Conservation (phyloP, 2,113 vertebrate species). For the Engraulis encrasicolus region DNA sequence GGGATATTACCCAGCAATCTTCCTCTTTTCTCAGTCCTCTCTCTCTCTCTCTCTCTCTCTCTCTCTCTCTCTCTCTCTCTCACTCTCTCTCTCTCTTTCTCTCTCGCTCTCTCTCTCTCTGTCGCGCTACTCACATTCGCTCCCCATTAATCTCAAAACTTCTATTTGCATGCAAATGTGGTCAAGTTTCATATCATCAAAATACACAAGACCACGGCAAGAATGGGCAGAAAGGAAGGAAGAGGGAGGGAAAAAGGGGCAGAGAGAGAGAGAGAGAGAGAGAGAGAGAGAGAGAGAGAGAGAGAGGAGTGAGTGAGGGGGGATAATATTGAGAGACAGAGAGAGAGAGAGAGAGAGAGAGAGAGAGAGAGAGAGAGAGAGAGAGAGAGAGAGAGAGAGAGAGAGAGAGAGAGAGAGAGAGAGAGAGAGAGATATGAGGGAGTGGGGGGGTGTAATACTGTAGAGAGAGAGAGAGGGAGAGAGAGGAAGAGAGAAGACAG, state of each 20-base stretch:
- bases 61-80: no score
- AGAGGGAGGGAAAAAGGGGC: no score
- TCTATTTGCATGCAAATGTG: constrained; percentile 99
- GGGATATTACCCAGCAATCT: constrained; percentile 93
- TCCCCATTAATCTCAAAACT: constrained; percentile 98
- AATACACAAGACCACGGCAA: constrained; percentile 89
- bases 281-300: constrained; percentile 45
- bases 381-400: constrained; percentile 38
- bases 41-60: no score
- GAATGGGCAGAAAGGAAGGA: constrained; percentile 39
- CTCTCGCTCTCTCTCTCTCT: no score
- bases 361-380: not conserved
- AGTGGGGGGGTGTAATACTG: no score
- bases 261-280: constrained; percentile 29
- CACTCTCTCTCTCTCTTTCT: no score
- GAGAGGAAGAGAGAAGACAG: not conserved
- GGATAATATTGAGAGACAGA: no score
- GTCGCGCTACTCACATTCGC: constrained; percentile 77
- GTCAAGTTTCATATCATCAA: constrained; percentile 99
- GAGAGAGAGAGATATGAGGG: constrained; percentile 46
- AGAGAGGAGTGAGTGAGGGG: constrained; percentile 36
- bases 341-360: constrained; percentile 10
- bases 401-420: constrained; percentile 21
- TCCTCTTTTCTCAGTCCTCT: constrained; percentile 70
- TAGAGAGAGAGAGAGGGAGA: constrained; percentile 67